Base-by-base conservation (phyloP, 53 echinoderm and acorn worm genomes). In the Apostichopus leukothele region DNA sequence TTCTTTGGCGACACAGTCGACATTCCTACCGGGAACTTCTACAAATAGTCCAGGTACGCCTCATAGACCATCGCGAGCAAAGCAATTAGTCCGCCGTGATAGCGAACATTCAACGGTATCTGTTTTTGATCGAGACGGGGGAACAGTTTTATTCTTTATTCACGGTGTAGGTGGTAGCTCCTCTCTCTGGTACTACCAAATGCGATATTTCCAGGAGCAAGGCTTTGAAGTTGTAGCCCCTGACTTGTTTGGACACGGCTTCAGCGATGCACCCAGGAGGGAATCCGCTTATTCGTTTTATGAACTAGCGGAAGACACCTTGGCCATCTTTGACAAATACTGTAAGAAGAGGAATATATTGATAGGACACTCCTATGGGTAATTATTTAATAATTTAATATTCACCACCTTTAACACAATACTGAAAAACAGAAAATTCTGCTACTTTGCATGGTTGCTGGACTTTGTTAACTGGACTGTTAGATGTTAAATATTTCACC, bases 301-400 rank as follows among this genome's bases (percentile, higher is more conserved):
- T 23, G 95, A 95, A 84, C 76, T 95, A n/a, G 91, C 93, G 9
- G 84, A 91, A 14, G 97, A 97, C 74, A 86, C 87, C 76, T 75
- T 97, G 78, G 93, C 94, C 27, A 59, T 97, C 14, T 97, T 97
- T 95, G 97, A 97, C 87, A 89, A 83, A 60, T 95, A 67, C 63
- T 76, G 91, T 77, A 95, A 92, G 86, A 93, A 94, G 78, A 89
- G 94, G 80, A 97, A 97, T 86, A 90, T 97, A 54, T 92, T 97
- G 22, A 90, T 97, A 79, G 97, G 97, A 7, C 97, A 97, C 90
- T 97, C 97, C 7, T 97, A 97, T 92, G 97, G 97, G 97, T 97
- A 89, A 88, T 94, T 91, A 52, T 39, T 39, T 7, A 25, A 3
- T 52, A 53, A 22, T 83, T 67, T 78, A 67, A 52, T 53, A 76